A percentile compares a stretch with the other conserved stretches of the same genome.
phyloP scores from a whole-genome alignment of 2,113 vertebrate species.

The Otolemur garnettii region DNA sequence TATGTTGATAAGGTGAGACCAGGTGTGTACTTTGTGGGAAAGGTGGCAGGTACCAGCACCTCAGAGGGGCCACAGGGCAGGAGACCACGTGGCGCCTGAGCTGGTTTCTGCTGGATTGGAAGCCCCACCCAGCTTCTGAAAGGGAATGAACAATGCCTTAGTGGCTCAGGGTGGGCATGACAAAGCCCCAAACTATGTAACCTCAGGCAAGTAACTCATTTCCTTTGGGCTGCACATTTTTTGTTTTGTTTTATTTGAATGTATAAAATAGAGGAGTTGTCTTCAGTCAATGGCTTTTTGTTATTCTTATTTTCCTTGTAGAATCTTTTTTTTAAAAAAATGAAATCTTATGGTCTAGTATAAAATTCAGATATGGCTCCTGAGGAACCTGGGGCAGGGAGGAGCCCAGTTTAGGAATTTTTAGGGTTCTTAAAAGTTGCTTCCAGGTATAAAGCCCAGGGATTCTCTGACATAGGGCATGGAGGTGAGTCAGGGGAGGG shows the following conservation, averaged over 20 bases:
- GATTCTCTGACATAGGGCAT: not conserved
- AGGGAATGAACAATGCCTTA: not conserved
- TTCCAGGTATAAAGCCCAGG: not conserved
- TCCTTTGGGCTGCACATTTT: not conserved
- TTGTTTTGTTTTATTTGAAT: not conserved
- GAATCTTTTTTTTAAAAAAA: not conserved
- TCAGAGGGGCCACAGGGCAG: not conserved
- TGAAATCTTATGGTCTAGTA: not conserved
- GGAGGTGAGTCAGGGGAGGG: not conserved
- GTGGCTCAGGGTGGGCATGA: not conserved
- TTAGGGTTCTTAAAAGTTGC: not conserved
- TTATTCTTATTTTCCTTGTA: constrained; percentile 33
- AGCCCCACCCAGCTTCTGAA: not conserved
- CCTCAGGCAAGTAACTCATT: not conserved
- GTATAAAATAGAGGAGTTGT: not conserved
- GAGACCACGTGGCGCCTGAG: not conserved
- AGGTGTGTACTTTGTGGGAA: constrained; percentile 54
- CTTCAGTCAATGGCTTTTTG: not conserved
- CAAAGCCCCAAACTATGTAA: not conserved
- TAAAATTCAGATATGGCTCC: not conserved
- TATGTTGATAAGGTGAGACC: constrained; percentile 96
- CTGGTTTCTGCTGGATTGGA: not conserved
- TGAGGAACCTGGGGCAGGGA: not conserved
- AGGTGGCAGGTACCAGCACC: constrained; percentile 32
- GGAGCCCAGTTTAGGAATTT: not conserved